Base-by-base conservation (phyloP, 92 coral and sea anemone genomes). In the Epizoanthus illoricatus region DNA sequence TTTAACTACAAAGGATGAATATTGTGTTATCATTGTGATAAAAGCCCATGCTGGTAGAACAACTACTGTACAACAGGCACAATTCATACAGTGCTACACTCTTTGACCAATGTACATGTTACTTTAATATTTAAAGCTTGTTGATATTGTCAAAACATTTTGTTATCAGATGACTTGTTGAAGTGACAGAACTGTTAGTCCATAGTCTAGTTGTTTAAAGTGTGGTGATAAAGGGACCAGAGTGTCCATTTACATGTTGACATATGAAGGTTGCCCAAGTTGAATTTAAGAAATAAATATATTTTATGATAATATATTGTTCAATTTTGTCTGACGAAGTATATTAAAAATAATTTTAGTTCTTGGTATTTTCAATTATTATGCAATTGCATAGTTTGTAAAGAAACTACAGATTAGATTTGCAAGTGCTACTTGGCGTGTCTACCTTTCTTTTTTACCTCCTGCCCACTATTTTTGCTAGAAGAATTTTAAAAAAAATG, bases 121-220 rank as follows among this genome's bases (percentile, higher is more conserved):
- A 59, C 65, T 59, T 59, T 16, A 47, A 47, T 47, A 59, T 59
- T 59, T 59, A 4, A 59, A 59, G 65, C 65, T 59, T 59, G 65
- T 59, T 59, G 65, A 59, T 59, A 59, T 59, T 59, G 65, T 59
- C 65, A 59, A 59, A 59, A 59, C 21, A 59, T 59, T 59, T 59
- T 59, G 65, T 59, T 59, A 59, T 59, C 65, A 59, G 65, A 59
- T 59, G 65, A 59, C 65, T 19, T 59, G 65, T 59, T 59, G 65
- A 59, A 59, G 65, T 59, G 21, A 59, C 21, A 59, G 65, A 59
- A 59, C 65, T 59, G 65, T 59, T 59, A 59, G 65, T 59, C 65
- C 65, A 59, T 3, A 5, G 65, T 23, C 65, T 59, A 16, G 21
- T 47, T 16, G 65, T 59, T 59, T 23, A 59, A 59, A 15, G 20